Conservation (phyloP, 2,888 invertebrate genomes). For the Amorpha juglandis region DNA sequence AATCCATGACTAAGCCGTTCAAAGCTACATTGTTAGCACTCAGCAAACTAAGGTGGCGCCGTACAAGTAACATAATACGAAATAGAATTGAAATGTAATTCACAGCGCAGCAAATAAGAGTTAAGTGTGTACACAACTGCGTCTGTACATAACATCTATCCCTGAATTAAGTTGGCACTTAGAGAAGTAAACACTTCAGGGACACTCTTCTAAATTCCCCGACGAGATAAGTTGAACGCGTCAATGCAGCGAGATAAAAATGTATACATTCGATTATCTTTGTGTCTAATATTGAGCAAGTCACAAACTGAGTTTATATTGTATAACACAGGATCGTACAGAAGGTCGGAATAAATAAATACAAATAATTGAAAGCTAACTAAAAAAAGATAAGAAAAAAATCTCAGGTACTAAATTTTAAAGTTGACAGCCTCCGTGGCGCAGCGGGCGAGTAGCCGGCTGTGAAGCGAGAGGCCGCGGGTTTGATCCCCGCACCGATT, state of each 20-base stretch:
- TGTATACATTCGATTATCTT: constrained; percentile 38
- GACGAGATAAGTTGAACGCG: constrained; percentile 37
- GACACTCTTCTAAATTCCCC: constrained; percentile 29
- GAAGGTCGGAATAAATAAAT: not conserved
- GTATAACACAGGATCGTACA: not conserved
- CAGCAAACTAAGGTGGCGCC: not conserved
- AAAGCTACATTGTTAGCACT: not conserved
- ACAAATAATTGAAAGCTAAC: too few species aligned
- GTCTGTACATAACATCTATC: constrained; percentile 11
- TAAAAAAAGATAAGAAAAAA: too few species aligned
- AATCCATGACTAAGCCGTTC: not conserved
- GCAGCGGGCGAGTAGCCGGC: too few species aligned
- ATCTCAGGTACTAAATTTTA: too few species aligned
- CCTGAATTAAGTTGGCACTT: constrained; percentile 21
- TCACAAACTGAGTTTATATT: not conserved
- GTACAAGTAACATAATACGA: not conserved
- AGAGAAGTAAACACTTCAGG: constrained; percentile 26
- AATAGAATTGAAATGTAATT: constrained; percentile 12
- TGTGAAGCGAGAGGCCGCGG: too few species aligned
- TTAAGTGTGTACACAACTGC: constrained; percentile 17
- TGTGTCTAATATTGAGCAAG: constrained; percentile 2
- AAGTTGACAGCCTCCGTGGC: too few species aligned
- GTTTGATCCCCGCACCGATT: too few species aligned
- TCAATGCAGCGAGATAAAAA: constrained; percentile 34
- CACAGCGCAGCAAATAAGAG: constrained; percentile 16